Conservation (phyloP, 2,888 invertebrate species). For the Drosophila quasianomalipes region DNA sequence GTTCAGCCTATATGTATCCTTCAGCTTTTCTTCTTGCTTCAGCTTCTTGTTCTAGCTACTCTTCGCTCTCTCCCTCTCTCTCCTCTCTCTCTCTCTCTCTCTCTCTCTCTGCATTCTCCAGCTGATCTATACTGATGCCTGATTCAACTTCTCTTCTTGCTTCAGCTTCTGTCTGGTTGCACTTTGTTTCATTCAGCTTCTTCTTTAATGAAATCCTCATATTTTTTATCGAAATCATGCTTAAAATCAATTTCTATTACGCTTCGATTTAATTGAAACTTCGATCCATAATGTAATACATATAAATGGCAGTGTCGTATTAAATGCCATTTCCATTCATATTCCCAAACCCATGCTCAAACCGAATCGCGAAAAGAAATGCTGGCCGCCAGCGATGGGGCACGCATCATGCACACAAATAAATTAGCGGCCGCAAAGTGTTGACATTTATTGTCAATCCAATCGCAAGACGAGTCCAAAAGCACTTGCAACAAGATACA, state of each 20-base stretch:
- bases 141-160: not conserved
- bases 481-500: slow-evolving; percentile 64
- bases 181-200: not conserved
- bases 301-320: too few species aligned
- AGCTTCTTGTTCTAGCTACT: not conserved
- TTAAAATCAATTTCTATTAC: not conserved
- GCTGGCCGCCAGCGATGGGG: slow-evolving; percentile 52
- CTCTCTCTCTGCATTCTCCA: not conserved
- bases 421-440: slow-evolving; percentile 81
- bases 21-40: not conserved
- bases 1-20: not conserved
- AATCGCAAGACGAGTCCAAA: slow-evolving; percentile 47
- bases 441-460: slow-evolving; percentile 83
- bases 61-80: not conserved
- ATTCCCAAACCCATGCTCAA: not conserved
- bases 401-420: slow-evolving; percentile 72
- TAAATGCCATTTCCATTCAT: not conserved
- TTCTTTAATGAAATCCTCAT: not conserved
- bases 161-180: not conserved
- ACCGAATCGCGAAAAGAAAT: slow-evolving; percentile 8
- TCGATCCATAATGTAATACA: not conserved
- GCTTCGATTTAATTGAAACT: not conserved
- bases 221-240: not conserved
- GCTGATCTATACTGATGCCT: not conserved
- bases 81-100: not conserved